These are phyloP conservation scores for Drosophila merina DNA, from an alignment of 2,888 invertebrate genomes.

Conservation along the genomic window DNA sequence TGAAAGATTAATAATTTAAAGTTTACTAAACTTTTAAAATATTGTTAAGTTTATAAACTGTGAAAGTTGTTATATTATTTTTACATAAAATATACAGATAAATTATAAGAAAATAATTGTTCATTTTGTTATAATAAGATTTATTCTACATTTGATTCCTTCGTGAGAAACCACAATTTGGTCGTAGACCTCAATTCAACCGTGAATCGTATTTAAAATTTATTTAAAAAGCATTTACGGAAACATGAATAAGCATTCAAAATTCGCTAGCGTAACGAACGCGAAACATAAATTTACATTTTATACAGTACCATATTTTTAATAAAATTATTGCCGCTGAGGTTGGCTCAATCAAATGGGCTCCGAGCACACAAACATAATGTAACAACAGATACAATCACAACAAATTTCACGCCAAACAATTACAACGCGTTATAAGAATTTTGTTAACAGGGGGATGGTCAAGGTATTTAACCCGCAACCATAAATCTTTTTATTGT, in stretches of 20 bases:
- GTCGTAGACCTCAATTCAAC: conserved; percentile 22
- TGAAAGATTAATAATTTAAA: no score
- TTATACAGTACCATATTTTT: conserved; percentile 55
- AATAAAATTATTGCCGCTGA: conserved; percentile 53
- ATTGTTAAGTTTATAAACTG: no score
- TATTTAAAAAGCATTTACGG: conserved; percentile 44
- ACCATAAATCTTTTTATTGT: conserved; percentile 68
- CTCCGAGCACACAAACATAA: conserved; percentile 49
- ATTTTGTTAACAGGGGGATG: conserved; percentile 56
- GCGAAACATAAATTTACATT: conserved; percentile 67
- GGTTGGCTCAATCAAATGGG: conserved; percentile 62
- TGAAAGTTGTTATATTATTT: no score
- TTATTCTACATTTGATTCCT: not conserved
- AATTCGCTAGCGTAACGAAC: conserved; percentile 52
- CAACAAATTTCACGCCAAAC: conserved; percentile 77
- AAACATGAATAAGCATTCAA: conserved; percentile 36
- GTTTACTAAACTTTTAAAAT: no score
- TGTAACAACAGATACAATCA: conserved; percentile 70
- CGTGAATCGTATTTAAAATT: conserved; percentile 46
- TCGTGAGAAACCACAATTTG: conserved; percentile 19
- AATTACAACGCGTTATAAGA: conserved; percentile 62
- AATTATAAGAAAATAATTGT: no score
- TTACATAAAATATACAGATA: no score
- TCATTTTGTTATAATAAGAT: no score
- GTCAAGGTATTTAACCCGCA: conserved; percentile 45